Conservation (phyloP, 2,113 vertebrate species). For the Zingel zingel region DNA sequence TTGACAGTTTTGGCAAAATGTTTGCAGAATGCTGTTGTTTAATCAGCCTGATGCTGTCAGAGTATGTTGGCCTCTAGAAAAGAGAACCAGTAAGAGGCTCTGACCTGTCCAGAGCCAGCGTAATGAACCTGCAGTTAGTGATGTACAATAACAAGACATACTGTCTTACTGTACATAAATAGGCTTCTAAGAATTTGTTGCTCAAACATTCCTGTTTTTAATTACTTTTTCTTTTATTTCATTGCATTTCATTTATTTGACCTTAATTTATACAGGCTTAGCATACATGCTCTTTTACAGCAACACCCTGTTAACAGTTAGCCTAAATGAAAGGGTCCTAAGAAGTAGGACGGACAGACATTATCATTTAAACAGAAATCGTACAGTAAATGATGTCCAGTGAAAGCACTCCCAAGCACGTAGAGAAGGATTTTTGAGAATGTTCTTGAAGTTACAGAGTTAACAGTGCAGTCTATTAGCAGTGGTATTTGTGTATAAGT, state of each 20-base stretch:
- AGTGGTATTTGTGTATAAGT: no score
- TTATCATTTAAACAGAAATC: neutral
- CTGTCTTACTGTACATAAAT: neutral
- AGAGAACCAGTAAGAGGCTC: constrained; percentile 5
- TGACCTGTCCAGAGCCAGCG: constrained; percentile 38
- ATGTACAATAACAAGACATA: constrained; percentile 14
- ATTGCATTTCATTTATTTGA: neutral
- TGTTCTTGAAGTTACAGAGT: no score
- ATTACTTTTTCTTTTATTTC: neutral
- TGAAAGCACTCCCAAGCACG: neutral
- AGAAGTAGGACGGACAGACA: no score
- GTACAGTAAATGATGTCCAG: neutral
- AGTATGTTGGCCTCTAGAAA: constrained; percentile 19
- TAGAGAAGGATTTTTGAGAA: neutral
- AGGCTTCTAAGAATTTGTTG: neutral
- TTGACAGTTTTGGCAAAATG: constrained; percentile 10
- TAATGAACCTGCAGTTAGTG: constrained; percentile 38
- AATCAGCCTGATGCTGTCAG: constrained; percentile 55
- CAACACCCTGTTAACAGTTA: neutral
- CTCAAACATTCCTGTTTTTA: neutral
- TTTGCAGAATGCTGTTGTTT: constrained; percentile 41
- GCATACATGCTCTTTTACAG: neutral
- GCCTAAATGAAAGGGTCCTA: neutral
- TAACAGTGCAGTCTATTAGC: no score
- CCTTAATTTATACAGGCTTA: neutral